Conservation (phyloP, 2,888 invertebrate genomes). For the Carabus problematicus region DNA sequence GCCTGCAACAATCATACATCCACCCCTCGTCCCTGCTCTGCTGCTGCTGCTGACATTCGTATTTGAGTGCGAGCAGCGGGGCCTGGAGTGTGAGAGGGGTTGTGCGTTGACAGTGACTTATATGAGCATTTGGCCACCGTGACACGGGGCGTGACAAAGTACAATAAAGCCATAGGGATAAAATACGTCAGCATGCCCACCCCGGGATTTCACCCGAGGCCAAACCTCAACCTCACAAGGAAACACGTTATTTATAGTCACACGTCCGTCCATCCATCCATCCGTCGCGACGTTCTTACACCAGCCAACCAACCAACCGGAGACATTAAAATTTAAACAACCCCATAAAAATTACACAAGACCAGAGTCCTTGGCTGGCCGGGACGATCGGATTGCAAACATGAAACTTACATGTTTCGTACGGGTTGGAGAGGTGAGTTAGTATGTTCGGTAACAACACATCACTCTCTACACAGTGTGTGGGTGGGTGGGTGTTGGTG, state of each 20-base stretch:
- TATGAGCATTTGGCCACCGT: slow-evolving; percentile 48
- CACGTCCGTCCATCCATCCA: slow-evolving; percentile 13
- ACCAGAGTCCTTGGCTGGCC: background rate
- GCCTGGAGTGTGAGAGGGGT: slow-evolving; percentile 24
- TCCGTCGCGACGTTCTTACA: slow-evolving; percentile 1
- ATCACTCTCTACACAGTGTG: background rate
- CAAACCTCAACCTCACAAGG: slow-evolving; percentile 38
- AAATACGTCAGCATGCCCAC: slow-evolving; percentile 46
- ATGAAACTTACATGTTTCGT: slow-evolving; percentile 1
- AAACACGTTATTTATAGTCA: slow-evolving; percentile 38
- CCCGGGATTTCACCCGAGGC: slow-evolving; percentile 31
- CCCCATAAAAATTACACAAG: slow-evolving; percentile 29
- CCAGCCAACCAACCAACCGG: background rate
- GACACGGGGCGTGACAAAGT: slow-evolving; percentile 51
- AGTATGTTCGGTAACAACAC: background rate
- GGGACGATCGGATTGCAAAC: background rate
- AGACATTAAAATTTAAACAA: slow-evolving; percentile 37
- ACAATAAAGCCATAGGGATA: slow-evolving; percentile 50
- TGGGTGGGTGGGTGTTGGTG: background rate
- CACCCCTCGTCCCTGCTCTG: background rate
- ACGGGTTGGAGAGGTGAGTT: background rate
- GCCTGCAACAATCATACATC: background rate
- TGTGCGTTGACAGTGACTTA: slow-evolving; percentile 48
- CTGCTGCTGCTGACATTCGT: no score
- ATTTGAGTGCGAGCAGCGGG: background rate